Conservation (phyloP, 2,113 vertebrate genomes). For the human (Homo sapiens) region GRCh38 chr6:126631001-126631500, state of each 20-base stretch:
- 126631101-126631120: background rate
- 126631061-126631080: background rate
- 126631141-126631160: slow-evolving; percentile 28
- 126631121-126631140: slow-evolving; percentile 27
- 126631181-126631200: slow-evolving; percentile 46
- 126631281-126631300: slow-evolving; percentile 69
- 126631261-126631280: slow-evolving; percentile 41
- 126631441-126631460: slow-evolving; percentile 69
- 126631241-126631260: slow-evolving; percentile 54
- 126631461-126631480: slow-evolving; percentile 67
- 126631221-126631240: slow-evolving; percentile 51
- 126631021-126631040: slow-evolving; percentile 51
- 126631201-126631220: slow-evolving; percentile 70
- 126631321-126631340: slow-evolving; percentile 64
- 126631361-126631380: slow-evolving; percentile 52
- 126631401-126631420: slow-evolving; percentile 21
- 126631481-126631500: slow-evolving; percentile 83
- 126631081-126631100: background rate
- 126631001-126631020: background rate
- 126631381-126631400: slow-evolving; percentile 64
- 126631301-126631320: slow-evolving; percentile 70
- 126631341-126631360: slow-evolving; percentile 67
- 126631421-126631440: slow-evolving; percentile 83
- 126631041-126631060: background rate
- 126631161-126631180: slow-evolving; percentile 58